These are phyloP conservation scores for Thymelicus acteon DNA, from an alignment of 2,888 invertebrate genomes.

Conservation along the genomic window DNA sequence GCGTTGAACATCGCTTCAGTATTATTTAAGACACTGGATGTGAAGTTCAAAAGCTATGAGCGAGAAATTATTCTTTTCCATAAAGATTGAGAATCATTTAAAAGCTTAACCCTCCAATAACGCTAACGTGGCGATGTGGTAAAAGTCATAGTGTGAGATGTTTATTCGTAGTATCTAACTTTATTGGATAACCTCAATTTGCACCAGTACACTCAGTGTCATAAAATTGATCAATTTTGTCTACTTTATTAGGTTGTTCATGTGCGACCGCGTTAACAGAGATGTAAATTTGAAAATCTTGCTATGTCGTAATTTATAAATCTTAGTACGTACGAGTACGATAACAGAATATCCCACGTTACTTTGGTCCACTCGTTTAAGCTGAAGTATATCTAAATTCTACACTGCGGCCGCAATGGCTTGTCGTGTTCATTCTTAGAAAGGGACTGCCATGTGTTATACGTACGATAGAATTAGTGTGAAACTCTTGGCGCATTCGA, in stretches of 20 bases:
- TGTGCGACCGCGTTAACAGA: constrained; percentile 49
- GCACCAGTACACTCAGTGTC: constrained; percentile 48
- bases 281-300: constrained; percentile 44
- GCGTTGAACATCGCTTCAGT: not conserved
- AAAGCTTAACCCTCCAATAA: constrained; percentile 13
- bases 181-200: constrained; percentile 42
- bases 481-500: too few relatives aligned
- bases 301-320: too few relatives aligned
- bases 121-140: constrained; percentile 1
- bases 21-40: constrained; percentile 13
- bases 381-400: not conserved
- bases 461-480: too few relatives aligned
- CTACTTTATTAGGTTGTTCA: constrained; percentile 56
- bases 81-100: constrained; percentile 28
- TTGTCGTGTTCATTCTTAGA: too few relatives aligned
- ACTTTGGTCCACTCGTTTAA: not conserved
- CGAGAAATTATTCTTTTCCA: constrained; percentile 9
- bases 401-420: not conserved
- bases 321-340: too few relatives aligned
- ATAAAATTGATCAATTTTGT: constrained; percentile 62
- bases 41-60: constrained; percentile 11
- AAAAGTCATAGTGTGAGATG: constrained; percentile 43
- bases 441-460: too few relatives aligned
- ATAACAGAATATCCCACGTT: too few relatives aligned
- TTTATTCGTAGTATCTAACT: constrained; percentile 47